These are phyloP conservation scores for Timema cristinae DNA, from an alignment of 2,888 invertebrate species.

Conservation along the genomic window DNA sequence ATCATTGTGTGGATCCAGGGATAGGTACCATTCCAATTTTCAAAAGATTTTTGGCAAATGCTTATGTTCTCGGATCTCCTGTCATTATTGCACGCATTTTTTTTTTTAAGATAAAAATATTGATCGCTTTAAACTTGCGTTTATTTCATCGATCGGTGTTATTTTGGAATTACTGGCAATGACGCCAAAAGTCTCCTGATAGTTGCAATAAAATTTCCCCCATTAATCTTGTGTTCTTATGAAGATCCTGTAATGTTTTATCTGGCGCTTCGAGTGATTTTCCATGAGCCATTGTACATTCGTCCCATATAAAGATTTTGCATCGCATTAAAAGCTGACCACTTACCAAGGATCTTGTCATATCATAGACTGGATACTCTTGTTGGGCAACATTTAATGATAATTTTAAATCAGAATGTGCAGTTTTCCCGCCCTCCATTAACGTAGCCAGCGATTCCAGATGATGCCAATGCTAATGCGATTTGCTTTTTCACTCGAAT, in stretches of 20 bases:
- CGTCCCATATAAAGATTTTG: too few species aligned
- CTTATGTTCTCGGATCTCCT: too few species aligned
- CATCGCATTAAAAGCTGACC: too few species aligned
- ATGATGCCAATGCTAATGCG: slow-evolving; percentile 11
- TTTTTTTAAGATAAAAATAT: slow-evolving; percentile 5
- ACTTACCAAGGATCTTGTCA: too few species aligned
- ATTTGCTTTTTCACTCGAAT: too few species aligned
- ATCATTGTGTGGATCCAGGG: slow-evolving; percentile 2
- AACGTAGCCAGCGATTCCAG: background rate
- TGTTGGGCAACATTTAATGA: background rate
- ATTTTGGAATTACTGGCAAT: slow-evolving; percentile 7
- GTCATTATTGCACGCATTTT: slow-evolving; percentile 3
- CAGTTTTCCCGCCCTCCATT: slow-evolving; percentile 11
- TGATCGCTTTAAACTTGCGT: slow-evolving; percentile 13
- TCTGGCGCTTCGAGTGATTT: slow-evolving; percentile 9
- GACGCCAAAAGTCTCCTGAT: slow-evolving; percentile 10
- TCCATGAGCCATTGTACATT: too few species aligned
- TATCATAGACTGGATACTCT: too few species aligned
- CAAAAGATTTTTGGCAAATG: slow-evolving; percentile 14
- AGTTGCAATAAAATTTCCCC: background rate
- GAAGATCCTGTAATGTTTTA: slow-evolving; percentile 13
- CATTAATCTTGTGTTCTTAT: slow-evolving; percentile 11
- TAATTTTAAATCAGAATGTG: background rate
- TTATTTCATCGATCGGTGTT: slow-evolving; percentile 11
- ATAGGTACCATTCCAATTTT: slow-evolving; percentile 11